phyloP scores from a whole-genome alignment of 2,113 vertebrate genomes.

The Perca fluviatilis region DNA sequence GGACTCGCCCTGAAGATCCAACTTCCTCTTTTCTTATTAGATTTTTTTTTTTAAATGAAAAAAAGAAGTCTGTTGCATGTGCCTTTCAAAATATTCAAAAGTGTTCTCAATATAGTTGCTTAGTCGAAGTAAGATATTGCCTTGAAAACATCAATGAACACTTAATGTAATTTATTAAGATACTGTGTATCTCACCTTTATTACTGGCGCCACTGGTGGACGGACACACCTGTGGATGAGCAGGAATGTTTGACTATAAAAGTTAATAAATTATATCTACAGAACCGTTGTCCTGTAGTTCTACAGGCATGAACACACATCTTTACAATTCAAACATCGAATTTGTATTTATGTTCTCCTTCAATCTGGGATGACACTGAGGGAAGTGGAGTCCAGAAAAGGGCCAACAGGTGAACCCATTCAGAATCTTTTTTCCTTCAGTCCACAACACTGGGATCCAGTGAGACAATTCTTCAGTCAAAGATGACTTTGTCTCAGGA shows the following conservation, averaged over 20 bases:
- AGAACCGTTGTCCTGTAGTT: neutral
- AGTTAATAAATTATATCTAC: no score
- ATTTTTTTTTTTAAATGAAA: neutral
- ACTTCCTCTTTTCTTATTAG: constrained; percentile 32
- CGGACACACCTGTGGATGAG: neutral
- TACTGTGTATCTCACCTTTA: constrained; percentile 7
- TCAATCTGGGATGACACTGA: no score
- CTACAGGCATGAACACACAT: no score
- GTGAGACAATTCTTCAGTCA: neutral
- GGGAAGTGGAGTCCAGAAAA: neutral
- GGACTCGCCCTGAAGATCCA: neutral
- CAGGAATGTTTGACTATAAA: neutral
- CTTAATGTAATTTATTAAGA: neutral
- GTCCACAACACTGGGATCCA: neutral
- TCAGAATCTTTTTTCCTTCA: neutral
- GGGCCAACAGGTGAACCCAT: neutral
- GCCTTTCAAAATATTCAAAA: neutral
- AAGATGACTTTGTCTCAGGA: neutral
- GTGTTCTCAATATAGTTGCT: neutral
- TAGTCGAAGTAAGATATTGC: neutral
- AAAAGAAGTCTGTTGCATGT: neutral
- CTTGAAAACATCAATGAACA: neutral
- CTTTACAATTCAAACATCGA: no score
- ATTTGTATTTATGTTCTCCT: no score
- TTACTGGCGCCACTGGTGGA: constrained; percentile 2